Evolutionary conservation across 2,888 invertebrate species (phyloP).

Genomic region (Aethes cnicana): DNA sequence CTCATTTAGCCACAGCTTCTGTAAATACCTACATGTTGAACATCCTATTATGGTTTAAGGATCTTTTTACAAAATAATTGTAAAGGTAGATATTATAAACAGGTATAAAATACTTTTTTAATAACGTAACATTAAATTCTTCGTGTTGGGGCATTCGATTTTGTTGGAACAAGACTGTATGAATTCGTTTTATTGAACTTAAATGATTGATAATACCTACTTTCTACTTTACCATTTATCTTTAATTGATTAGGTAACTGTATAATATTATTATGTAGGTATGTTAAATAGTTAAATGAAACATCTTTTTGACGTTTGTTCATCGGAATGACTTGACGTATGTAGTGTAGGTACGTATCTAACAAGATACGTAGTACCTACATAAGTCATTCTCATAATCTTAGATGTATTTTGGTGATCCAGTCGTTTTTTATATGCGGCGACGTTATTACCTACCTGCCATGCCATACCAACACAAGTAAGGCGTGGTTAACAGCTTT

Average conservation of each 20-base stretch:
- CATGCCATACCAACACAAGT: neutral
- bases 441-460: constrained; percentile 18
- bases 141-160: neutral
- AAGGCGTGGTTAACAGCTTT: constrained; percentile 37
- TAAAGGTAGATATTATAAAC: constrained; percentile 2
- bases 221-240: no score
- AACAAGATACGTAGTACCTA: no score
- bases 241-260: no score
- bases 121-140: constrained; percentile 8
- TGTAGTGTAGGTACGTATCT: neutral
- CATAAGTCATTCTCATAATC: no score
- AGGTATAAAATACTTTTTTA: constrained; percentile 9
- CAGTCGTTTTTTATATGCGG: constrained; percentile 8
- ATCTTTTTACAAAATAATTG: constrained; percentile 10
- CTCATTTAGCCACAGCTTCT: constrained; percentile 27
- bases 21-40: constrained; percentile 25
- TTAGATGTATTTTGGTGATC: neutral
- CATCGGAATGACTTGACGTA: no score
- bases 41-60: constrained; percentile 24
- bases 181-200: neutral
- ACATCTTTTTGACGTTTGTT: no score
- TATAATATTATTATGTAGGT: no score
- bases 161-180: neutral
- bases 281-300: no score
- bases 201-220: no score